Conservation (phyloP, 2,113 vertebrate species). For the Motacilla alba region DNA sequence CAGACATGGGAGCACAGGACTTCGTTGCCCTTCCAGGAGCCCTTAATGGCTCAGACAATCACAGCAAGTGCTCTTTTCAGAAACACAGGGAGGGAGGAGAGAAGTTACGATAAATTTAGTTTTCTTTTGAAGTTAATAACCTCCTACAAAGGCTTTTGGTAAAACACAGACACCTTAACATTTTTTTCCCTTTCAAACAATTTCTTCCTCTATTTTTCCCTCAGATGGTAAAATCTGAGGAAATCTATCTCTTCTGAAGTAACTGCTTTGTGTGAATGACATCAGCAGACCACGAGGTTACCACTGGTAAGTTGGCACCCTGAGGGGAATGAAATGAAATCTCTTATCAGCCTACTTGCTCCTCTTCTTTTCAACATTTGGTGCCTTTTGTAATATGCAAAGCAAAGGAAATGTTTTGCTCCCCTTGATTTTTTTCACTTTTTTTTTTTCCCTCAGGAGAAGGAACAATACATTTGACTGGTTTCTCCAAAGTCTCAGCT, state of each 20-base stretch:
- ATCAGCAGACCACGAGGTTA: slow-evolving; percentile 52
- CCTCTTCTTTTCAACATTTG: slow-evolving; percentile 33
- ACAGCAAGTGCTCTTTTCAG: slow-evolving; percentile 48
- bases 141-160: slow-evolving; percentile 63
- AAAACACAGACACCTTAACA: slow-evolving; percentile 63
- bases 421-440: slow-evolving; percentile 17
- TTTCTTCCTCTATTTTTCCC: slow-evolving; percentile 41
- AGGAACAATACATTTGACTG: not conserved
- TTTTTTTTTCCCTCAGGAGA: not conserved
- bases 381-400: slow-evolving; percentile 41
- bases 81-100: not conserved
- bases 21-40: slow-evolving; percentile 14
- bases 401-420: slow-evolving; percentile 43
- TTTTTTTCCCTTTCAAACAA: slow-evolving; percentile 58
- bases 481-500: slow-evolving; percentile 1
- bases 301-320: slow-evolving; percentile 39
- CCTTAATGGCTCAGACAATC: slow-evolving; percentile 16
- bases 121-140: slow-evolving; percentile 74
- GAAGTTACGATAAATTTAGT: slow-evolving; percentile 56
- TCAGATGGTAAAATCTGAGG: slow-evolving; percentile 59
- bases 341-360: slow-evolving; percentile 32
- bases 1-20: not conserved
- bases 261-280: slow-evolving; percentile 50
- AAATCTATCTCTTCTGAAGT: slow-evolving; percentile 66
- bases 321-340: slow-evolving; percentile 56